phyloP scores from a whole-genome alignment of 2,888 invertebrate genomes.

The Mythimna albipuncta region DNA sequence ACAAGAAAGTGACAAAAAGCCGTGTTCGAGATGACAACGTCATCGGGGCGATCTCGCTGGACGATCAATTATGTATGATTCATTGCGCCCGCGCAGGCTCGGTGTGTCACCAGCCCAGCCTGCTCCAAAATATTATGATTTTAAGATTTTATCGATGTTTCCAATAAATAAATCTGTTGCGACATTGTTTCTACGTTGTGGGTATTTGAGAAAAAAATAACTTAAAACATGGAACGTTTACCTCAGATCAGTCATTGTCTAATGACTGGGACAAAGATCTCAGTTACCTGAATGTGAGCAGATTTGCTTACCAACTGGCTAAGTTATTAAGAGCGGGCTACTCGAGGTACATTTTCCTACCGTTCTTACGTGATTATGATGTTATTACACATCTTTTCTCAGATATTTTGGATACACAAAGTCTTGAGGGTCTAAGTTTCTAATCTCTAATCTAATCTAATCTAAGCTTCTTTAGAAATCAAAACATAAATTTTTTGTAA shows the following conservation, averaged over 20 bases:
- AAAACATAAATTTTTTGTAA: too few species aligned
- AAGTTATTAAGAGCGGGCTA: too few species aligned
- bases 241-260: slow-evolving; percentile 48
- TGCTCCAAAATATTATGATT: slow-evolving; percentile 87
- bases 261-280: slow-evolving; percentile 28
- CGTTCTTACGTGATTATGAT: too few species aligned
- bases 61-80: slow-evolving; percentile 88
- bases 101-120: slow-evolving; percentile 68
- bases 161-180: slow-evolving; percentile 67
- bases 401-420: too few species aligned
- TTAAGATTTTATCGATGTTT: slow-evolving; percentile 81
- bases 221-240: slow-evolving; percentile 35
- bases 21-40: slow-evolving; percentile 79
- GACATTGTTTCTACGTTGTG: slow-evolving; percentile 59
- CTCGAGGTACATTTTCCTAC: too few species aligned
- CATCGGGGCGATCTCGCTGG: slow-evolving; percentile 70
- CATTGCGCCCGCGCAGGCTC: slow-evolving; percentile 81
- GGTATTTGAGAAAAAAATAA: slow-evolving; percentile 52
- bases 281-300: not conserved
- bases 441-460: too few species aligned
- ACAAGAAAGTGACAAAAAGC: slow-evolving; percentile 80
- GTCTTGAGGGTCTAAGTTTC: too few species aligned
- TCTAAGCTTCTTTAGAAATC: too few species aligned
- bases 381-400: too few species aligned
- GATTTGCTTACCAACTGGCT: not conserved